These are phyloP conservation scores for Geopemphigus sp. DNA, from an alignment of 1,140 invertebrate genomes.

Conservation along the genomic window DNA sequence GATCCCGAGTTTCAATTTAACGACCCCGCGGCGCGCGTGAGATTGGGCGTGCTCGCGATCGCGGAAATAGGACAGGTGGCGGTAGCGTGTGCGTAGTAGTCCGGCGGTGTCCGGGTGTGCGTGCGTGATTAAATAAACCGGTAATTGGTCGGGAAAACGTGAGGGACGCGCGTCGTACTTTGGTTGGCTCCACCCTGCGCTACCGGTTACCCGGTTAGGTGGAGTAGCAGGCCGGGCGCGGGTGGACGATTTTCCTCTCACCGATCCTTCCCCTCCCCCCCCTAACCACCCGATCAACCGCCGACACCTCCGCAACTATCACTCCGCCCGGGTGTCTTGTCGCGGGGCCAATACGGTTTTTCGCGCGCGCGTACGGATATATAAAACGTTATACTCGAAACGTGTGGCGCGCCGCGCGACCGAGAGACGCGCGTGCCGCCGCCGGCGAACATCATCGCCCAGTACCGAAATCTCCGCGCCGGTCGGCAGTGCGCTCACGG, in stretches of 20 bases:
- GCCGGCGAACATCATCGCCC: slow-evolving; percentile 29
- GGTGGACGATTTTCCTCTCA: background rate
- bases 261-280: no score
- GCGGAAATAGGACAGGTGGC: background rate
- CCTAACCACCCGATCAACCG: no score
- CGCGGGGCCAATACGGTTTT: slow-evolving; percentile 42
- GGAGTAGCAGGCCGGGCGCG: no score
- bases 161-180: slow-evolving; percentile 21
- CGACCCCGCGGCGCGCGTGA: no score
- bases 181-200: slow-evolving; percentile 28
- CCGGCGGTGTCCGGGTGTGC: background rate
- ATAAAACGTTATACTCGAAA: no score
- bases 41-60: background rate
- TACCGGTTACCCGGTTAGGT: background rate
- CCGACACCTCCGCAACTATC: no score
- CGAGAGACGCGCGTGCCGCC: slow-evolving; percentile 39
- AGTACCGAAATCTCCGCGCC: slow-evolving; percentile 45
- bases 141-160: slow-evolving; percentile 41
- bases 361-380: no score
- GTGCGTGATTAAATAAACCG: slow-evolving; percentile 41
- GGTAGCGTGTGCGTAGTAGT: background rate
- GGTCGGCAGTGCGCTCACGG: slow-evolving; percentile 26
- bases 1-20: background rate
- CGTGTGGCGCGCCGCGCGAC: background rate
- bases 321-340: no score